Percentiles rank a stretch among this genome's conserved stretches.
phyloP scores from a whole-genome alignment of 2,888 invertebrate species.

The Rotaria socialis region DNA sequence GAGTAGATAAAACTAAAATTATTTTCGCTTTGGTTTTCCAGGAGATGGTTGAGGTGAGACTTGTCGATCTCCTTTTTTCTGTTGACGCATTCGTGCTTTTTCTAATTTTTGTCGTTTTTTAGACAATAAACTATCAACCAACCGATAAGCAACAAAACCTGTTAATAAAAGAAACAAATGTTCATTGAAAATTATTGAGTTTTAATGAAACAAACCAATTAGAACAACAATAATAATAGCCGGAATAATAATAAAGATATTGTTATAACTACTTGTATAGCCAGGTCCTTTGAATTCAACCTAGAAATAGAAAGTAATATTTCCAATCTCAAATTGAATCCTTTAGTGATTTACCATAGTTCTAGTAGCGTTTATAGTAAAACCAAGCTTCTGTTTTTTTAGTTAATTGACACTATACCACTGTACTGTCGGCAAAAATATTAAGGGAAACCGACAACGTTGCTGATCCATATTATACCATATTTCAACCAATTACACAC shows the following conservation, averaged over 20 bases:
- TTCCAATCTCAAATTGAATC: background rate
- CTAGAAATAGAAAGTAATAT: background rate
- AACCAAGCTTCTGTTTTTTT: background rate
- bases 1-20: background rate
- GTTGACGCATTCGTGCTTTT: constrained; percentile 20
- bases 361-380: background rate
- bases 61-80: constrained; percentile 5
- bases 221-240: constrained; percentile 17
- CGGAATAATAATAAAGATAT: constrained; percentile 8
- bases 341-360: background rate
- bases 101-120: constrained; percentile 24
- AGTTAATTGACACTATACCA: background rate
- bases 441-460: background rate
- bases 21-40: background rate
- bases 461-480: background rate
- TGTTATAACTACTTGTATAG: background rate
- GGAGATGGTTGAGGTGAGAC: constrained; percentile 23
- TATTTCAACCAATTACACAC: background rate
- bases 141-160: constrained; percentile 33
- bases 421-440: no score
- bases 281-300: constrained; percentile 32
- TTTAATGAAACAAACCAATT: background rate
- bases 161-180: background rate
- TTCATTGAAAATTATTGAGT: background rate
- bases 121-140: constrained; percentile 7